Base-by-base conservation (phyloP, 2,797 vertebrate species). In the Micropoecilia bifurca region DNA sequence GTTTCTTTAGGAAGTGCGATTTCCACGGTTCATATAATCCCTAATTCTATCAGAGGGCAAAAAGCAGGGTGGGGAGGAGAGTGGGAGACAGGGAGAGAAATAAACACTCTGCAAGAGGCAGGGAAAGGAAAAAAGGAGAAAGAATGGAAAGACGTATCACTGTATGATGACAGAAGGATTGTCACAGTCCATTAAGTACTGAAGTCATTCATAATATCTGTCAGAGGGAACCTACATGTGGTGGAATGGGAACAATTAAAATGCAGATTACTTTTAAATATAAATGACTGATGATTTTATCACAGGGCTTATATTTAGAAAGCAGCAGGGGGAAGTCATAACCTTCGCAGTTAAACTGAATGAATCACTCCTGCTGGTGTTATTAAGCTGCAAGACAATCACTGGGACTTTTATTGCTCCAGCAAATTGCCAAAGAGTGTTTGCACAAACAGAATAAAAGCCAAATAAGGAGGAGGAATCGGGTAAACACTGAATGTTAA, bases 1-100 rank as follows among this genome's bases (percentile, higher is more conserved):
- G 95, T 95, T 94, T 91, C 82, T 93, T 93, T 91, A 93, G 95
- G 95, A 96, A 95, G 93, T 90, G 73, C 88, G 90, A 95, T 92
- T 94, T 92, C 81, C 91, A 92, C 80, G 92, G 95, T 95, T 95
- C 94, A 95, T 91, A 89, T 87, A 90, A 87, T 94, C 89, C 75
- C 89, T 95, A 95, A 95, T 95, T 96, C 94, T 93, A 95, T 95
- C 91, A 93, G 73, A 88, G 87, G 71, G 84, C 74, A 75, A 85
- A 84, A 87, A 84, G 76, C 68, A 82, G 46, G 50, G 55, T 78
- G 73, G 80, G 48, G 73, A 69, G 30, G 80, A 78, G 28, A 87
- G 84, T 1, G 22, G 43, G 75, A 87, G 77, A 53, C 69, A 80
- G 77, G 74, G 80, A 84, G 80, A 82, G 77, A 82, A 85, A 86